Evolutionary conservation across 2,113 vertebrate genomes (phyloP).

Genomic region (Cinclus mexicanus): DNA sequence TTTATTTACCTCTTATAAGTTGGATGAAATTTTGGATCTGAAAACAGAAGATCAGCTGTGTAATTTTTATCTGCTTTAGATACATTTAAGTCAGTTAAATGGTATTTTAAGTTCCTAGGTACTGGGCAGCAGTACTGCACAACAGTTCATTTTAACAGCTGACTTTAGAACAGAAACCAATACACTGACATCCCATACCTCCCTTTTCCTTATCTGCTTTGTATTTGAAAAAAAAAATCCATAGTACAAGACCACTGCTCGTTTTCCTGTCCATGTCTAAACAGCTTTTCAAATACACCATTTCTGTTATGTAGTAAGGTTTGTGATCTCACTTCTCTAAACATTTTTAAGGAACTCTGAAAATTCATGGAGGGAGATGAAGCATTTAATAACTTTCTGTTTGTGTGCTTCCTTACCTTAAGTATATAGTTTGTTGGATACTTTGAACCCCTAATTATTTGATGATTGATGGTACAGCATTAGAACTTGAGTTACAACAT

Average conservation of each 20-base stretch:
- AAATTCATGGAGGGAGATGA: not conserved
- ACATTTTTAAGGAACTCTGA: not conserved
- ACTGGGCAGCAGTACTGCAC: not conserved
- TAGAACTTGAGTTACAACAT: not conserved
- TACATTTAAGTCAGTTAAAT: not conserved
- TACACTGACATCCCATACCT: not conserved
- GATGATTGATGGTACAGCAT: rapidly evolving
- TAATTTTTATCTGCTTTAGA: not conserved
- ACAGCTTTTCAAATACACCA: not conserved
- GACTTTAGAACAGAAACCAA: not conserved
- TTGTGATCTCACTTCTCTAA: not conserved
- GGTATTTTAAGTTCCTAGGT: not conserved
- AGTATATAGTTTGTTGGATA: not conserved
- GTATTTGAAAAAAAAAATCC: not conserved
- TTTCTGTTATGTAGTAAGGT: not conserved
- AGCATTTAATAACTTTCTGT: not conserved
- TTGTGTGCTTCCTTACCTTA: not conserved
- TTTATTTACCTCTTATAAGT: not conserved
- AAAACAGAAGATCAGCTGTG: not conserved
- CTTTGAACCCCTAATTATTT: not conserved
- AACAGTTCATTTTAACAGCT: not conserved
- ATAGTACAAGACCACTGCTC: not conserved
- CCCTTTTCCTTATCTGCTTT: not conserved
- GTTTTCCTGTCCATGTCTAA: not conserved
- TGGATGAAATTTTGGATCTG: not conserved